These are phyloP conservation scores for Calliphora vomitoria DNA, from an alignment of 2,888 invertebrate genomes.

Conservation along the genomic window DNA sequence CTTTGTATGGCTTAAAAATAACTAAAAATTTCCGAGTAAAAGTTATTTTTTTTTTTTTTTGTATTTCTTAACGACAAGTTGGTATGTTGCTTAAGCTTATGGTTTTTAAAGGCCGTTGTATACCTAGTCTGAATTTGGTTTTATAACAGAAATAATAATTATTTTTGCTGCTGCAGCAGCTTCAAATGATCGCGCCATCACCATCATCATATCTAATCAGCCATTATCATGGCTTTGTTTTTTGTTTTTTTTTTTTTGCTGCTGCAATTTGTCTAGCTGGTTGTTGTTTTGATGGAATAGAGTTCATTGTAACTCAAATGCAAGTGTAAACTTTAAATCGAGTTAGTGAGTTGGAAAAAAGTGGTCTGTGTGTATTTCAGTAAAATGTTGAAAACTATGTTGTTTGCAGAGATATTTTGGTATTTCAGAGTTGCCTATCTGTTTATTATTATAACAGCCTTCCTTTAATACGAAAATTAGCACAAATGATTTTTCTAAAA, in stretches of 20 bases:
- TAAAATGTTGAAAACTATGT: not conserved
- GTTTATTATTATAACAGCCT: too few species aligned
- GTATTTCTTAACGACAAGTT: constrained; percentile 42
- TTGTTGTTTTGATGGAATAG: constrained; percentile 59
- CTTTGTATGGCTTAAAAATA: not conserved
- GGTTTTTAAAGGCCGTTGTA: constrained; percentile 59
- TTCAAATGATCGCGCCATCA: constrained; percentile 47
- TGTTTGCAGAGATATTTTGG: not conserved
- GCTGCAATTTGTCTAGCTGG: constrained; percentile 65
- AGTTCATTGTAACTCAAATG: constrained; percentile 72
- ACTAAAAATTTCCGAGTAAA: constrained; percentile 66
- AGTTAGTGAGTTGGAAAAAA: constrained; percentile 10
- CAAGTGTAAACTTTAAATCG: constrained; percentile 54
- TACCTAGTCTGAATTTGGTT: constrained; percentile 40
- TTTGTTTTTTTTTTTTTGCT: constrained; percentile 42
- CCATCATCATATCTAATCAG: constrained; percentile 58
- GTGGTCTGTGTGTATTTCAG: not conserved
- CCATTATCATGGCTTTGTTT: constrained; percentile 66
- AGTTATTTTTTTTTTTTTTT: constrained; percentile 50
- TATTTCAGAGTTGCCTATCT: not conserved
- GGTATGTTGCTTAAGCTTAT: constrained; percentile 45
- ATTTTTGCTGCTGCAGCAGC: constrained; percentile 22
- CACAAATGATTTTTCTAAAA: too few species aligned
- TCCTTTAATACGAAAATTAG: too few species aligned
- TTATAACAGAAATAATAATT: constrained; percentile 60